Percentiles rank a stretch among this genome's conserved stretches.
Evolutionary conservation across 2,888 invertebrate genomes (phyloP).

Genomic region (Aleiodes testaceus): DNA sequence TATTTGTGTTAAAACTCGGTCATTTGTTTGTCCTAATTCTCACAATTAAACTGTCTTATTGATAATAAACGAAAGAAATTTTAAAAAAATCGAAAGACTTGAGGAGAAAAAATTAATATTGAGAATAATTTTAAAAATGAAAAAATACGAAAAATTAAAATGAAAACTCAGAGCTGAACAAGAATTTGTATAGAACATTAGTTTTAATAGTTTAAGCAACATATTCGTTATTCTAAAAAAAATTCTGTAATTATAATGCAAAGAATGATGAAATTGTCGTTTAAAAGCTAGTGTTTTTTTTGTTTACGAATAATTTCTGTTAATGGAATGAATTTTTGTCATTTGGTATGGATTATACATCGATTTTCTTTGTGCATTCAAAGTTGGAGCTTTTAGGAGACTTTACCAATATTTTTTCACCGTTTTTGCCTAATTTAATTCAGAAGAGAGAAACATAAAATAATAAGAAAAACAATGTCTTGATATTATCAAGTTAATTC

Average conservation of each 20-base stretch:
- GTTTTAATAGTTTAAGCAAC: constrained; percentile 26
- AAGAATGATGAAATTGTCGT: not conserved
- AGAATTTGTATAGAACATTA: constrained; percentile 23
- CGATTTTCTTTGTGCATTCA: no score
- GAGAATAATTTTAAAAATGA: no score
- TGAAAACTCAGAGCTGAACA: not conserved
- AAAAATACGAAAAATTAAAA: no score
- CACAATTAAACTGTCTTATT: not conserved
- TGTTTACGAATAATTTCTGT: not conserved
- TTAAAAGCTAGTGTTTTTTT: constrained; percentile 28
- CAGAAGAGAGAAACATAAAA: not conserved
- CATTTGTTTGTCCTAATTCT: constrained; percentile 13
- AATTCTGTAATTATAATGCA: constrained; percentile 1
- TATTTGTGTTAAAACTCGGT: constrained; percentile 11
- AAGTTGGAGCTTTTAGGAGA: no score
- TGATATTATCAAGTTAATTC: constrained; percentile 1
- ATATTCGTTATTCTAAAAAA: constrained; percentile 26
- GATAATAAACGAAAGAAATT: not conserved
- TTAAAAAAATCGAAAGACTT: no score
- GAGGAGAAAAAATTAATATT: no score
- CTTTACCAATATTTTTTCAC: no score
- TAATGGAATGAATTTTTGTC: no score
- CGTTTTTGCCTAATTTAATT: not conserved
- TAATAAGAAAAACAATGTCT: not conserved
- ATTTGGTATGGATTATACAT: no score